Evolutionary conservation across 2,797 vertebrate genomes (phyloP).

Genomic region (Thripadectes ignobilis): DNA sequence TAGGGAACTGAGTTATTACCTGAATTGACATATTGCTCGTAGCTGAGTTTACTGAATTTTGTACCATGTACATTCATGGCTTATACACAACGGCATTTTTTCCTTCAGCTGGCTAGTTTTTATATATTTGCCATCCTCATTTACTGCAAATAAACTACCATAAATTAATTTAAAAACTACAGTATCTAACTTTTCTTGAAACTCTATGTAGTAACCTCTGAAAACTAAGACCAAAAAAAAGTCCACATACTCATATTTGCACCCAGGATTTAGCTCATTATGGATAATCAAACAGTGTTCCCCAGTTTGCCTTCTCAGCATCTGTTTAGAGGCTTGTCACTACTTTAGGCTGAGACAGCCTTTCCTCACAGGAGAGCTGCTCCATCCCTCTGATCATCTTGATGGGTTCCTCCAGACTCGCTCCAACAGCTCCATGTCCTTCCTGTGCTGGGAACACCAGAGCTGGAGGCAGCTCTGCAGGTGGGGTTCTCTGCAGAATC

Average conservation of each 20-base stretch:
- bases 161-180: background rate
- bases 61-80: rapidly evolving
- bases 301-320: background rate
- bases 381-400: background rate
- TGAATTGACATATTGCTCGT: background rate
- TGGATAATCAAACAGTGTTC: background rate
- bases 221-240: background rate
- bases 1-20: background rate
- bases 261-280: background rate
- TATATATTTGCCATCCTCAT: background rate
- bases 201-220: background rate
- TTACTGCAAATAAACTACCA: background rate
- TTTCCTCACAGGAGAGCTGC: background rate
- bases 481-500: background rate
- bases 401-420: background rate
- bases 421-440: background rate
- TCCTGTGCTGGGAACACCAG: background rate
- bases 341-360: background rate
- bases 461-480: background rate
- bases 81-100: background rate
- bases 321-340: background rate
- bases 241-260: background rate
- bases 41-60: background rate
- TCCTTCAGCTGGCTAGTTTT: background rate
- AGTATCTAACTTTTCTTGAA: background rate